Conservation (phyloP, 2,888 invertebrate species). For the Unio pictorum region DNA sequence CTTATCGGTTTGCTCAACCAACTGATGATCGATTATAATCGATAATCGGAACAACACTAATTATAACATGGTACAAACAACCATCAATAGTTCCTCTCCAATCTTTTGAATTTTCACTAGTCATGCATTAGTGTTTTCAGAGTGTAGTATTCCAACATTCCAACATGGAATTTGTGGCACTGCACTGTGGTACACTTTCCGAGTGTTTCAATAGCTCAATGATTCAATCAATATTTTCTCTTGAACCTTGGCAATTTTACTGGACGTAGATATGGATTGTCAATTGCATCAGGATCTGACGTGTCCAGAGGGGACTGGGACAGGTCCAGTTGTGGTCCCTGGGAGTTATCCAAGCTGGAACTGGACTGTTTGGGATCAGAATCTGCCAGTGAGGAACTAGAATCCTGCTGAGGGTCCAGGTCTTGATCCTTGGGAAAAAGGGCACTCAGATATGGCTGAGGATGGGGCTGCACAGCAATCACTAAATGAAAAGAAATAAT, state of each 20-base stretch:
- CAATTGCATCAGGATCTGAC: slow-evolving; percentile 75
- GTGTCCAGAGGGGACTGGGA: slow-evolving; percentile 41
- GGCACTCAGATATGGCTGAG: slow-evolving; percentile 87
- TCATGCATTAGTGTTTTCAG: no score
- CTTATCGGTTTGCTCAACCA: no score
- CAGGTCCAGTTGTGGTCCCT: slow-evolving; percentile 1
- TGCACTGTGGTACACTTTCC: no score
- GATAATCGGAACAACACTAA: no score
- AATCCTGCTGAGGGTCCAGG: slow-evolving; percentile 84
- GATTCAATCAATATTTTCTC: slow-evolving; percentile 10
- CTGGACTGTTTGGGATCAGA: slow-evolving; percentile 4
- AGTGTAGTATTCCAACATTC: no score
- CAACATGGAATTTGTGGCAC: no score
- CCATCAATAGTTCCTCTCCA: no score
- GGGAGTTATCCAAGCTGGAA: background rate
- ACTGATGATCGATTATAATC: no score
- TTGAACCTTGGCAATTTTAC: slow-evolving; percentile 70
- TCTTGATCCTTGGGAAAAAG: slow-evolving; percentile 94
- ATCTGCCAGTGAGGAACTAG: slow-evolving; percentile 14
- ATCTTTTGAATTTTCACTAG: no score
- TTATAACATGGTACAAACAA: no score
- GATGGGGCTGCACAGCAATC: slow-evolving; percentile 87
- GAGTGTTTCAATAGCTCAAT: no score
- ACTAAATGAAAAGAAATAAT: slow-evolving; percentile 76
- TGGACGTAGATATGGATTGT: slow-evolving; percentile 82